phyloP scores from a whole-genome alignment of 2,113 vertebrate genomes.

The Tachysurus fulvidraco region DNA sequence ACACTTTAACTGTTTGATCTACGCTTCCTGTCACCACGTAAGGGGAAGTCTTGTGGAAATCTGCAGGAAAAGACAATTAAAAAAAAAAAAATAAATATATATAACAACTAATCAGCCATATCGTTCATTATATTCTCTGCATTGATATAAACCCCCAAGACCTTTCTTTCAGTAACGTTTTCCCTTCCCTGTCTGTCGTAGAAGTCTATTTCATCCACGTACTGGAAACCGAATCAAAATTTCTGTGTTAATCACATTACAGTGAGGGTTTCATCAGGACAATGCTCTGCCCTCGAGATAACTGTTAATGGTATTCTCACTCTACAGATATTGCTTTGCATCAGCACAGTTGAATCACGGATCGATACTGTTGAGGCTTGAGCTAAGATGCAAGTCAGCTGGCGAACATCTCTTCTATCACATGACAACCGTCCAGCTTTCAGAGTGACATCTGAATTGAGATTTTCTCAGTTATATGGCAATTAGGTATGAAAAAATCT shows the following conservation, averaged over 20 bases:
- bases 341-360: neutral
- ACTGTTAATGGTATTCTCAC: neutral
- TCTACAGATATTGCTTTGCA: neutral
- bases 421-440: neutral
- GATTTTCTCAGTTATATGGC: neutral
- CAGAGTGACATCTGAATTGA: neutral
- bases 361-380: neutral
- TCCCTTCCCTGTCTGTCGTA: neutral
- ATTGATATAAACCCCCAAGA: neutral
- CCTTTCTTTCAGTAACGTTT: neutral
- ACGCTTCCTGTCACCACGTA: slow-evolving; percentile 99
- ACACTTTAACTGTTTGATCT: slow-evolving; percentile 99
- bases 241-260: neutral
- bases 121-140: neutral
- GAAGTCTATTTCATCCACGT: too few relatives aligned
- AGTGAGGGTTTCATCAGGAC: neutral
- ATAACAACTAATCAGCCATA: neutral
- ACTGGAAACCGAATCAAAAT: neutral
- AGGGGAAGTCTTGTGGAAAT: slow-evolving; percentile 99
- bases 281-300: neutral
- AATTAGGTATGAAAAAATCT: neutral
- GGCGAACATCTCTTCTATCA: neutral
- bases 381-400: neutral
- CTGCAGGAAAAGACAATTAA: slow-evolving; percentile 67
- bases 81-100: neutral